Percentiles rank a stretch among this genome's conserved stretches.
phyloP scores from a whole-genome alignment of 2,888 invertebrate species.

The Melanostoma scalare region DNA sequence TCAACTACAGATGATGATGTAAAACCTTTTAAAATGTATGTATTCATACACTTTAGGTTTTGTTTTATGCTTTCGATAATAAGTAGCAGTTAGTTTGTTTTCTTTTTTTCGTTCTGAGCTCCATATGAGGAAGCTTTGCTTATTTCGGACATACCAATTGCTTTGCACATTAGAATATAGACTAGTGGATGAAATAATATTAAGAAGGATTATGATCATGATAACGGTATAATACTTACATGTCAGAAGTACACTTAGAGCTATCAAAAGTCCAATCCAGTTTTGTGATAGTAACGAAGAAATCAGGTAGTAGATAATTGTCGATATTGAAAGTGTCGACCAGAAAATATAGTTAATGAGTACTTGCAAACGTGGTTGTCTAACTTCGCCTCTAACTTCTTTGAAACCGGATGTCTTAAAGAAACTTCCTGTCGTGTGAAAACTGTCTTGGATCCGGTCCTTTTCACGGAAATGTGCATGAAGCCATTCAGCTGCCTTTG shows the following conservation, averaged over 20 bases:
- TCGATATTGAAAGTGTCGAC: conserved; percentile 81
- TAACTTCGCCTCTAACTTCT: conserved; percentile 84
- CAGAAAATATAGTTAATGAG: conserved; percentile 89
- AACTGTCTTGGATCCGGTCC: conserved; percentile 84
- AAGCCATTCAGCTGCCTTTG: conserved; percentile 90
- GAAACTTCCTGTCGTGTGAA: conserved; percentile 86
- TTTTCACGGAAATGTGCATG: conserved; percentile 91
- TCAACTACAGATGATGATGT: conserved; percentile 4
- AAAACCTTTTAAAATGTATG: conserved; percentile 10
- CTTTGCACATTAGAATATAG: conserved; percentile 89
- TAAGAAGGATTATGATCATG: not conserved
- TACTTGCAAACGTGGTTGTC: conserved; percentile 86
- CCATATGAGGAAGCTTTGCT: conserved; percentile 93
- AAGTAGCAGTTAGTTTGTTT: conserved; percentile 74
- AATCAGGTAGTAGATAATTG: conserved; percentile 78
- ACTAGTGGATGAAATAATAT: conserved; percentile 83
- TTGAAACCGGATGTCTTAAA: conserved; percentile 89
- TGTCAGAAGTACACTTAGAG: conserved; percentile 84
- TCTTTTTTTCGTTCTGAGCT: conserved; percentile 76
- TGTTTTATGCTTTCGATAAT: conserved; percentile 16
- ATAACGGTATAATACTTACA: conserved; percentile 86
- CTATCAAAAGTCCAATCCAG: conserved; percentile 81
- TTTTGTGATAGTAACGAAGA: conserved; percentile 81
- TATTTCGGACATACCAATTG: conserved; percentile 92
- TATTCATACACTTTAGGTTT: conserved; percentile 21